phyloP scores from a whole-genome alignment of 2,113 vertebrate species.

The Diglossa brunneiventris region DNA sequence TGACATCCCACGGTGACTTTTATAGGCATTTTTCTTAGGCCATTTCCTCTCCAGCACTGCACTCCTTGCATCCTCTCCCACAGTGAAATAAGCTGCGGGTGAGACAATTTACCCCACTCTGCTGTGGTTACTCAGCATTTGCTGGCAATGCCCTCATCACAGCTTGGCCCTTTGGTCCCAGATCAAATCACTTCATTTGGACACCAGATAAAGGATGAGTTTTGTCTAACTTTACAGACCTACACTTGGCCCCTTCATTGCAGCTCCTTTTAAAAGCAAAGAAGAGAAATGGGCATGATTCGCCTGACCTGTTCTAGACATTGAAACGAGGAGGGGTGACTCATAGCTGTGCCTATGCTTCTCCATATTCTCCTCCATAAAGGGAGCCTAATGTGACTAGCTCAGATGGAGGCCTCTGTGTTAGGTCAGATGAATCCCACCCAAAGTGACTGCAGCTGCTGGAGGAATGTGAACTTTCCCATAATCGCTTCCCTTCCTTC shows the following conservation, averaged over 20 bases:
- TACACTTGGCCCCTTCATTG: background rate
- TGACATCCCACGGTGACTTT: background rate
- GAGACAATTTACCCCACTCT: background rate
- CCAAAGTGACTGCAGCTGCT: constrained; percentile 47
- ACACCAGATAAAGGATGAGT: background rate
- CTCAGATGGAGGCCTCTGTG: constrained; percentile 9
- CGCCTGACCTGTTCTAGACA: background rate
- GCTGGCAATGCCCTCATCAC: background rate
- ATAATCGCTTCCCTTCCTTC: constrained; percentile 33
- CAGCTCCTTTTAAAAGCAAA: background rate
- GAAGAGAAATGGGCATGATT: constrained; percentile 22
- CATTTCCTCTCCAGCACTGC: background rate
- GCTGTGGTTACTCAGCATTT: background rate
- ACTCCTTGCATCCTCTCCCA: background rate
- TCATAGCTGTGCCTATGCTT: background rate
- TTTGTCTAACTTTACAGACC: background rate
- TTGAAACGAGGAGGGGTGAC: background rate
- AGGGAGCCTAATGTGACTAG: background rate
- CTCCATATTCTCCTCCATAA: background rate
- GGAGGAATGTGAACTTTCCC: constrained; percentile 29
- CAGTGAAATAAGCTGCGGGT: background rate
- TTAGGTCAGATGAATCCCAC: constrained; percentile 55
- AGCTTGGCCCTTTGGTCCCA: background rate
- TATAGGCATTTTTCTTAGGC: background rate
- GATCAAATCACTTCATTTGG: background rate